phyloP scores from a whole-genome alignment of 2,888 invertebrate genomes.

The Labia minor region DNA sequence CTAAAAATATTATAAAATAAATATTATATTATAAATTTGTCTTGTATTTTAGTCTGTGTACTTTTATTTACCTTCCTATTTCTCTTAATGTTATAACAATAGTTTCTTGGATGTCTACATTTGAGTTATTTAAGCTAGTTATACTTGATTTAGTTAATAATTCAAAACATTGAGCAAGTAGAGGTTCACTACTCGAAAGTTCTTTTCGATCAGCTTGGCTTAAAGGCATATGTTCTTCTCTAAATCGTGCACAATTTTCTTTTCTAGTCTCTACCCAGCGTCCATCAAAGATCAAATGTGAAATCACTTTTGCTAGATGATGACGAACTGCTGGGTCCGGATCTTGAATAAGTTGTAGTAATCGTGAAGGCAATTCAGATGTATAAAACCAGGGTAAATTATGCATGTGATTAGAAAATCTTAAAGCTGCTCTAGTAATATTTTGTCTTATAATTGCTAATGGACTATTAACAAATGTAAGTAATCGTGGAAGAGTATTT shows the following conservation, averaged over 20 bases:
- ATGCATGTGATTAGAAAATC: slow-evolving; percentile 37
- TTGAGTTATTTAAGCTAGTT: background rate
- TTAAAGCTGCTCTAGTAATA: slow-evolving; percentile 35
- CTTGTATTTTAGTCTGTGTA: too few relatives aligned
- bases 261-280: slow-evolving; percentile 22
- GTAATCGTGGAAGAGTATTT: slow-evolving; percentile 18
- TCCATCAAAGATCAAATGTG: slow-evolving; percentile 18
- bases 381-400: slow-evolving; percentile 33
- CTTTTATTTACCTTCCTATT: slow-evolving; percentile 24
- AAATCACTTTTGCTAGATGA: slow-evolving; percentile 34
- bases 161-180: slow-evolving; percentile 16
- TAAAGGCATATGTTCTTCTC: slow-evolving; percentile 22
- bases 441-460: slow-evolving; percentile 31
- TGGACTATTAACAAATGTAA: slow-evolving; percentile 14
- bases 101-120: slow-evolving; percentile 18
- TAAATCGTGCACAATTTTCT: slow-evolving; percentile 17
- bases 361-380: slow-evolving; percentile 33
- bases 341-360: slow-evolving; percentile 37
- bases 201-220: slow-evolving; percentile 22
- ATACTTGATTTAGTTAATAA: background rate
- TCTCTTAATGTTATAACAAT: slow-evolving; percentile 20
- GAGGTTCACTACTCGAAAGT: slow-evolving; percentile 20
- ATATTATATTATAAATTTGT: background rate
- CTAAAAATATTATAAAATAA: slow-evolving; percentile 14
- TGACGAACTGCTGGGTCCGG: slow-evolving; percentile 32